Evolutionary conservation across 2,797 vertebrate species (phyloP).

Genomic region (Acipenser oxyrinchus): DNA sequence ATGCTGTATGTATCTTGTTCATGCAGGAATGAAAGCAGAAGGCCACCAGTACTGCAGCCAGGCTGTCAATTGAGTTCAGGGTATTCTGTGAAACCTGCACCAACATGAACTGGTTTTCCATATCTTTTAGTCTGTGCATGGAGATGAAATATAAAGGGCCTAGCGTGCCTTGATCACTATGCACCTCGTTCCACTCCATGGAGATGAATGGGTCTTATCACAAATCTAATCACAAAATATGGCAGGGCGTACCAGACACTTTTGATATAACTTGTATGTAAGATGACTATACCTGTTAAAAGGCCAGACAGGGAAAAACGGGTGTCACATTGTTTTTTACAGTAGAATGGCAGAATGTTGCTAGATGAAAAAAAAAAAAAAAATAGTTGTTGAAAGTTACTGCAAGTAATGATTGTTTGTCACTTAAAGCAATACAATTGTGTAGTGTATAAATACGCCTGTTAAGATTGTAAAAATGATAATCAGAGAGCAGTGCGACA

Average conservation of each 20-base stretch:
- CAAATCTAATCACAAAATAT: conserved; percentile 39
- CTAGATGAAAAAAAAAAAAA: neutral
- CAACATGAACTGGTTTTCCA: conserved; percentile 40
- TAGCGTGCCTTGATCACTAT: conserved; percentile 58
- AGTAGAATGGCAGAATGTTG: conserved; percentile 10
- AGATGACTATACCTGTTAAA: conserved; percentile 10
- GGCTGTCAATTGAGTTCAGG: neutral
- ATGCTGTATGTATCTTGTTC: too few relatives aligned
- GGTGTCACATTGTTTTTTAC: conserved; percentile 23
- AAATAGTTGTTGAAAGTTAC: too few relatives aligned
- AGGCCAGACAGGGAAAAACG: conserved; percentile 16
- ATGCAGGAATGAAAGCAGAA: too few relatives aligned
- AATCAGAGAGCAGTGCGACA: too few relatives aligned
- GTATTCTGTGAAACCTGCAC: conserved; percentile 43
- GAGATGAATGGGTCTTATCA: conserved; percentile 52
- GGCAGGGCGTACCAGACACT: conserved; percentile 25
- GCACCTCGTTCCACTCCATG: conserved; percentile 54
- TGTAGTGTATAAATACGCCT: too few relatives aligned
- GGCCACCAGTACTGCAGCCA: too few relatives aligned
- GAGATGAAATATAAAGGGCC: conserved; percentile 42
- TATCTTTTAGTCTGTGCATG: conserved; percentile 39
- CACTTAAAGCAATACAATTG: neutral
- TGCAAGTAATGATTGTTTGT: too few relatives aligned
- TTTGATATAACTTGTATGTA: conserved; percentile 30
- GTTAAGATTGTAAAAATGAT: too few relatives aligned